Evolutionary conservation across 2,888 invertebrate species (phyloP), one percentile per base, ranked within the genome.

Genomic region (Oscheius myriophilus): DNA sequence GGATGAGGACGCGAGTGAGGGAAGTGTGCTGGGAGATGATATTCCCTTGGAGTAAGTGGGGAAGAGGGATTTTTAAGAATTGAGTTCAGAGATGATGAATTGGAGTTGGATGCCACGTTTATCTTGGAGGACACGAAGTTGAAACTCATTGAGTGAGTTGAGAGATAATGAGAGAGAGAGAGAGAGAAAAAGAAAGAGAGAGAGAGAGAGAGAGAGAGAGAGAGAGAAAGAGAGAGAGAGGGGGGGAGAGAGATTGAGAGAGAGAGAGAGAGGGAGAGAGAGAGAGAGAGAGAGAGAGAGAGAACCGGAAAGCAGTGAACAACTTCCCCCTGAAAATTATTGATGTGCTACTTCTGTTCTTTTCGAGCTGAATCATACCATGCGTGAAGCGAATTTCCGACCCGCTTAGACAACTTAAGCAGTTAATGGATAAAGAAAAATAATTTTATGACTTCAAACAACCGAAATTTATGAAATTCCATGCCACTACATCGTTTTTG

Each of bases 91-190:
- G 75, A 81, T 23, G 77, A 78, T 43, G 76, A 81, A 18, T 70
- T 82, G 43, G 81, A 81, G 52, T 70, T 84, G 45, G 86, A 86
- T 62, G 85, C 83, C 7, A 81, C 80, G 0, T 86, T 86, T 63
- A 82, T 86, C 52, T 72, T 86, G 23, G 86, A 86, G 65, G 84
- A 86, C 68, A 77, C 76, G 6, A 81, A 81, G 51, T 64, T 86
- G 55, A 86, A 86, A 63, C 68, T 86, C 26, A 80, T 86, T 46
- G 79, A 79, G 78, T 82, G 49, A 26, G 51, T 52, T 53, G 45
- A 59, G 16, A 55, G 16, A 43, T 42, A 14, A n/a, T 52, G 16
- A 52, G 0, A 57, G 26, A 14, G 51, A 9, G 39, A 33, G 26
- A 75, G 54, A 12, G 70, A 57, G n/a, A 70, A 54, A 16, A 57